Base-by-base conservation (phyloP, 2,113 vertebrate species). In the Ancistrus triradiatus region DNA sequence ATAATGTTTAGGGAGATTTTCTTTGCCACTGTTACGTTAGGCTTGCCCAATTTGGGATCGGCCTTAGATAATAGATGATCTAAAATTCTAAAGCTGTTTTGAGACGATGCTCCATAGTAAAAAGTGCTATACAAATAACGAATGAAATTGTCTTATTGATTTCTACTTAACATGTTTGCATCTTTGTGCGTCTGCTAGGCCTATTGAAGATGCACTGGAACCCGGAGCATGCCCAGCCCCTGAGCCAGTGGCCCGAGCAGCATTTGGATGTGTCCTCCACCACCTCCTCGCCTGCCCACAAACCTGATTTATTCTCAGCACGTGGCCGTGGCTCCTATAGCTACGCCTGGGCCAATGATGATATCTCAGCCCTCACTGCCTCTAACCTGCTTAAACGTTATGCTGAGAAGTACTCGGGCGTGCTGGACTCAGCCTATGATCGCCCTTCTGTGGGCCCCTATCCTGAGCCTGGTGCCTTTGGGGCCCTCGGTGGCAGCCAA, bases 151-250 rank as follows among this genome's bases (percentile, higher is more conserved):
- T n/a, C n/a, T n/a, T n/a, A n/a, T n/a, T n/a, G n/a, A n/a, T n/a
- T n/a, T n/a, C n/a, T n/a, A n/a, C n/a, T 3, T 31, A 31, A 13
- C 22, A 13, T 51, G 10, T 40, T n/a, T 63, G 4, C 3, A 15
- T 37, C 10, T 27, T 10, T 33, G 47, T 33, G 22, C 4, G n/a
- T 13, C 2, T 11, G 10, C 1, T 58, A 90, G 89, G 87, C 64
- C 85, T 97, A 80, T 92, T 79, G 86, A 98, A 98, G 90, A 98
- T 98, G 95, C 95, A 97, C 93, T 98, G 95, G 95, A 95, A 93
- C 89, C 94, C 94, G 83, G 95, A 98, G 88, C 96, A 98, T 91
- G 94, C 92, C 90, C 95, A 97, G 90, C 80, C 95, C 80, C 91
- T 97, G 79, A 97, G 88, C 90, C 95, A 98, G 89, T 96, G 95